Conservation (phyloP, 2,113 vertebrate species). For the Eurypyga helias region DNA sequence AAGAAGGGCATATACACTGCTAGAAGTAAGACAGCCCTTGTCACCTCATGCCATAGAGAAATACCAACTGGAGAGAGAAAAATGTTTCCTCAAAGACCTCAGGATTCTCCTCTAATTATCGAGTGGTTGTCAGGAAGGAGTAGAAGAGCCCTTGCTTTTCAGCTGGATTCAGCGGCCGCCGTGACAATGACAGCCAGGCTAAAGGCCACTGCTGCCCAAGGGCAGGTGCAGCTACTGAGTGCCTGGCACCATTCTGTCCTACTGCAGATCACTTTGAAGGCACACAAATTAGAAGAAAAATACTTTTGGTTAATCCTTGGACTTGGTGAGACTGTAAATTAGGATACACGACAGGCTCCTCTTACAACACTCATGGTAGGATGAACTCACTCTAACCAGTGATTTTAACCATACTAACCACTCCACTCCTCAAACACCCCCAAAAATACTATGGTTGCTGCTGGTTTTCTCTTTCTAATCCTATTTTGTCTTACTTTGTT, state of each 20-base stretch:
- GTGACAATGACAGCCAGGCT: not conserved
- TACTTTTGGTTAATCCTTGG: not conserved
- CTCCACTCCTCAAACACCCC: fast-evolving
- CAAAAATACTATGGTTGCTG: fast-evolving
- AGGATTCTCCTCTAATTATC: not conserved
- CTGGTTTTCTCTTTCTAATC: not conserved
- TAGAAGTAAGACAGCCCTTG: not conserved
- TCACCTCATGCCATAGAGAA: not conserved
- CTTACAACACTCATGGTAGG: not conserved
- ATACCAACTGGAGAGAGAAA: not conserved
- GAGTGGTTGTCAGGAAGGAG: not conserved
- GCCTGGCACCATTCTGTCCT: not conserved
- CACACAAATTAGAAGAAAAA: not conserved
- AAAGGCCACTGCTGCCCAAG: not conserved
- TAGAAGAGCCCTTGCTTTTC: not conserved
- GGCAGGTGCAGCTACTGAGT: not conserved
- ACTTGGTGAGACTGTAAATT: not conserved
- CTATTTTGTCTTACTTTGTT: not conserved
- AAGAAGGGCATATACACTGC: not conserved
- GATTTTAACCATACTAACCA: not conserved
- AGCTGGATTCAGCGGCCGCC: not conserved
- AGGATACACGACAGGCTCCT: not conserved
- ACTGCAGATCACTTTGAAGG: fast-evolving
- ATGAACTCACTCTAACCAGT: not conserved
- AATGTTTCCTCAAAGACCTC: not conserved